phyloP scores from a whole-genome alignment of 2,113 vertebrate species.

The Echinops telfairi region DNA sequence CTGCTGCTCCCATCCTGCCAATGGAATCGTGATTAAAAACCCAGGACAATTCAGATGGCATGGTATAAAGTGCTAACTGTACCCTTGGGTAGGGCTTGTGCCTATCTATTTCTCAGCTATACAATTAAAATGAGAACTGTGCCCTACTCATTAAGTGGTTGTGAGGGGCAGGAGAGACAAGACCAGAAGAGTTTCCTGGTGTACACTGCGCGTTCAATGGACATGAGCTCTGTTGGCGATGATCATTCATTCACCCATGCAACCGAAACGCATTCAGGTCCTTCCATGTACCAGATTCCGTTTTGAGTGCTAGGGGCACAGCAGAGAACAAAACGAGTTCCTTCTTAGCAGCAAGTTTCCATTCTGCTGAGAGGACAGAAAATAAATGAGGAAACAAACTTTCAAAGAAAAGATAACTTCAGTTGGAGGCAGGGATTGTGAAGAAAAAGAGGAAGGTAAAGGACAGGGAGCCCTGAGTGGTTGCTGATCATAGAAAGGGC shows the following conservation, averaged over 20 bases:
- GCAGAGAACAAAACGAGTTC: background rate
- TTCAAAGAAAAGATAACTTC: constrained; percentile 16
- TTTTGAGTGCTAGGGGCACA: background rate
- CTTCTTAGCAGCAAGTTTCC: background rate
- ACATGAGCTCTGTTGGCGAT: background rate
- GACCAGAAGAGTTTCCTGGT: background rate
- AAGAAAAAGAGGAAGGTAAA: background rate
- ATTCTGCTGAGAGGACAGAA: background rate
- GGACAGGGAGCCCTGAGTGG: background rate
- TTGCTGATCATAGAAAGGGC: background rate
- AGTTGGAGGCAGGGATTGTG: background rate
- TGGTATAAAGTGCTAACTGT: background rate
- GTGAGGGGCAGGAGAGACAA: background rate
- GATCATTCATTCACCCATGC: background rate
- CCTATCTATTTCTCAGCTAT: background rate
- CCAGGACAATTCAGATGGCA: background rate
- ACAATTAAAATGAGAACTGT: background rate
- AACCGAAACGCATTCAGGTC: background rate
- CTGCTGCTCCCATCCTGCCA: background rate
- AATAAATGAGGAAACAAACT: background rate
- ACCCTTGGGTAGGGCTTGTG: background rate
- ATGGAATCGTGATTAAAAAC: background rate
- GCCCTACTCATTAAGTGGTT: background rate
- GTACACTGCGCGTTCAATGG: background rate
- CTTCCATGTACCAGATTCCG: background rate